A percentile compares a stretch with the other conserved stretches of the same genome.
These are phyloP conservation scores for Rhaphigaster nebulosa DNA, from an alignment of 2,888 invertebrate genomes.

Conservation along the genomic window DNA sequence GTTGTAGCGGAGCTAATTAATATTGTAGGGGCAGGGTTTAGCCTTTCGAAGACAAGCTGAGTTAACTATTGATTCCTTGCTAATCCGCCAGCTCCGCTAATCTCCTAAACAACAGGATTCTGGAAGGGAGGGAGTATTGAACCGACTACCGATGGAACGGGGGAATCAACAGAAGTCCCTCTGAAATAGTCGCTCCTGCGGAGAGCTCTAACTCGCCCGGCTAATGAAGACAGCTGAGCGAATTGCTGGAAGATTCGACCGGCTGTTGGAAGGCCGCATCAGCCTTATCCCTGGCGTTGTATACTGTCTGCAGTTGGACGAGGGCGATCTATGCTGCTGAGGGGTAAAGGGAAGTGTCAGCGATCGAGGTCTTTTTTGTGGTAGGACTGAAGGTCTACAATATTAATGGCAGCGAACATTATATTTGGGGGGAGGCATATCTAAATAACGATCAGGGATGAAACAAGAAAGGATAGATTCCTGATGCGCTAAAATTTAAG, in stretches of 20 bases:
- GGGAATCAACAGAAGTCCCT: background rate
- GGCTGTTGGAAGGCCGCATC: background rate
- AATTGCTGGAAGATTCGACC: background rate
- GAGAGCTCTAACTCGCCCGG: no score
- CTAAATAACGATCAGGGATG: no score
- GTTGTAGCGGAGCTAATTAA: background rate
- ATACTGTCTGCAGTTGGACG: background rate
- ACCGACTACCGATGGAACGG: background rate
- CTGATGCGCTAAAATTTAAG: no score
- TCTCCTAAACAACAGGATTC: background rate
- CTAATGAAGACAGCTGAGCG: conserved; percentile 2
- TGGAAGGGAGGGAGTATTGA: background rate
- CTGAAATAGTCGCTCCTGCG: background rate
- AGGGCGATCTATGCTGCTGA: background rate
- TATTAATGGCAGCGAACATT: no score
- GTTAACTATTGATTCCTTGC: background rate
- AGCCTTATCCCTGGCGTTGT: background rate
- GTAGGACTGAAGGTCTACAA: background rate
- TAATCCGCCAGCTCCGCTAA: background rate
- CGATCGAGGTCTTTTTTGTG: background rate
- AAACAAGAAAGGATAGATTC: no score
- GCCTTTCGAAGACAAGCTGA: background rate
- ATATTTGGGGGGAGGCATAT: no score
- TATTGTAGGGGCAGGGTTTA: background rate
- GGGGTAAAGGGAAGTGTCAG: background rate